Base-by-base conservation (phyloP, 1,140 invertebrate genomes). In the Teleopsis dalmanni region DNA sequence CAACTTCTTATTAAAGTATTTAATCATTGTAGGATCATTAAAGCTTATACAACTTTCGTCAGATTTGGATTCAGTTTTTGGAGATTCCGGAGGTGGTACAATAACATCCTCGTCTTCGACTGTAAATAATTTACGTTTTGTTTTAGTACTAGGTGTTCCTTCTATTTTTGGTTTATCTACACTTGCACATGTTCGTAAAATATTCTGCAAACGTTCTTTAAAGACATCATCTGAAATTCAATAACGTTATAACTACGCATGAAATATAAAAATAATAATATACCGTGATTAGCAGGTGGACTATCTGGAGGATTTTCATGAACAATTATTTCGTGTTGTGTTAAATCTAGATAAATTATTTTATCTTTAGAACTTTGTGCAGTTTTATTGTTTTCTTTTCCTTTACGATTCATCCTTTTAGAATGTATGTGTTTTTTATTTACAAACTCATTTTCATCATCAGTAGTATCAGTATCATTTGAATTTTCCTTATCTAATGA, bases 281-380 rank as follows among this genome's bases (percentile, higher is more conserved):
- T n/a, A 49, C 36, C 49, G 38, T 52, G 51, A 49, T 52, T 54
- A 27, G 48, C 52, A 16, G 31, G 37, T 13, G 37, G 62, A 52
- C 42, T 56, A 45, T 37, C 26, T 36, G 35, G 57, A 47, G 33
- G 33, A 25, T 50, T 40, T 10, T 51, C 46, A 10, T 48, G 33
- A 35, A 66, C 56, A 22, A 57, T 40, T n/a, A 69, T 54, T 48
- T 66, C 57, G 1, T 40, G 48, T 29, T 59, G 57, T 13, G 61
- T 58, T 6, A 69, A 44, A 36, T 69, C 65, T 26, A 69, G 43
- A 22, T 66, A 69, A 3, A 62, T 61, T 3, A 62, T 45, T 48
- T 43, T 29, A 45, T 26, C 41, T 46, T 52, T 43, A 4, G 19
- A 26, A 3, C 33, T 25, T 36, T 7, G 14, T 13, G 47, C 35